A percentile compares a stretch with the other conserved stretches of the same genome.
Conservation (phyloP, 2,113 vertebrate species). For the Hoplias malabaricus region DNA sequence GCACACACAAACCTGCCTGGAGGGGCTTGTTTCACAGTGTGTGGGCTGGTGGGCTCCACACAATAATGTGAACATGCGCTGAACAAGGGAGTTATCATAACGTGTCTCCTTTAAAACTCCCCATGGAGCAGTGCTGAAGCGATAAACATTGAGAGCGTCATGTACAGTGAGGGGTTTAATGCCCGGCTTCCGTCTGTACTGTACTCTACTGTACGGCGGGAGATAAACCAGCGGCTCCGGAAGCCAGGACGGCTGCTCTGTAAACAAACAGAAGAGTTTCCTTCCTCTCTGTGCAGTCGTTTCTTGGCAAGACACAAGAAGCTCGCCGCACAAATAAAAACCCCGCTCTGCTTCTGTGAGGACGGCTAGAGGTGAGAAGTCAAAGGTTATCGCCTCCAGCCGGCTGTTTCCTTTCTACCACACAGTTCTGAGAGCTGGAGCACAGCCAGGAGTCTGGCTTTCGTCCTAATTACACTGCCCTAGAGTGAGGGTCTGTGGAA, state of each 20-base stretch:
- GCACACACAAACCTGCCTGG: too few relatives aligned
- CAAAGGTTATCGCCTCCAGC: slow-evolving; percentile 17
- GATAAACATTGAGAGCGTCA: neutral
- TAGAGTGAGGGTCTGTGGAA: slow-evolving; percentile 19
- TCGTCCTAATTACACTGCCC: neutral
- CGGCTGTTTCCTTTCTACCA: slow-evolving; percentile 6
- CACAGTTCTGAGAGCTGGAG: neutral
- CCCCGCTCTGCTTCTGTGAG: neutral
- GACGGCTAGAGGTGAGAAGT: slow-evolving; percentile 23
- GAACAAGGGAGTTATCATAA: neutral
- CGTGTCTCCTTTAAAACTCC: neutral
- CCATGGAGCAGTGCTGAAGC: too few relatives aligned
- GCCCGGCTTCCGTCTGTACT: neutral
- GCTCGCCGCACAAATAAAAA: too few relatives aligned
- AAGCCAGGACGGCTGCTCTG: slow-evolving; percentile 14
- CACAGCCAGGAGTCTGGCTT: neutral
- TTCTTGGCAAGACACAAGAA: neutral
- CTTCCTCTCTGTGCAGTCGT: slow-evolving; percentile 10
- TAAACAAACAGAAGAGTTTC: slow-evolving; percentile 35
- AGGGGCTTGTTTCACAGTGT: too few relatives aligned
- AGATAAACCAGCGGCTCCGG: slow-evolving; percentile 4
- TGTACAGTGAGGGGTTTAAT: neutral
- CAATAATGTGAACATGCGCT: too few relatives aligned
- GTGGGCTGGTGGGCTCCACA: too few relatives aligned
- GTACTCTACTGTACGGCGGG: neutral